Percentiles rank a stretch among this genome's conserved stretches.
These are phyloP conservation scores for Passerina amoena DNA, from an alignment of 2,113 vertebrate species.

Conservation along the genomic window DNA sequence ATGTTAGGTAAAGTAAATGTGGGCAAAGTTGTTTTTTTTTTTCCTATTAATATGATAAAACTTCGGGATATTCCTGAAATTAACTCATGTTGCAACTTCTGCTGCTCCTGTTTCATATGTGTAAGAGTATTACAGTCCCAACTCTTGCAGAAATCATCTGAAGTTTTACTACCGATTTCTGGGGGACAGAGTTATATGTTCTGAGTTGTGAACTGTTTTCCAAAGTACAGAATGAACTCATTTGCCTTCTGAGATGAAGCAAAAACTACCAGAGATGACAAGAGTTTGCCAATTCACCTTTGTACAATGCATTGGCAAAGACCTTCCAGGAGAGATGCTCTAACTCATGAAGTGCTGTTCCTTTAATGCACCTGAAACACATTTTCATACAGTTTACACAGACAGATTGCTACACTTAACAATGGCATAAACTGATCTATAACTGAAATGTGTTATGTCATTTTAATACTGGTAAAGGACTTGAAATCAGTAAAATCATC, in stretches of 20 bases:
- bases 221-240: neutral
- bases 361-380: neutral
- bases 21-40: neutral
- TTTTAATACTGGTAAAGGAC: neutral
- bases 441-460: neutral
- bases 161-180: neutral
- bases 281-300: neutral
- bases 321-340: neutral
- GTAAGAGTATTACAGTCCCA: neutral
- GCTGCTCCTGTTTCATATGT: neutral
- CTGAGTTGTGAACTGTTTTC: neutral
- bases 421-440: neutral
- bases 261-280: neutral
- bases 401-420: neutral
- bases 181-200: neutral
- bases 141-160: neutral
- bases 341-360: neutral
- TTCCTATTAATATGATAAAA: too few species aligned
- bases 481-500: neutral
- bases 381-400: neutral
- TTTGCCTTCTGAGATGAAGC: neutral
- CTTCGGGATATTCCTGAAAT: neutral
- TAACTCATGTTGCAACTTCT: neutral
- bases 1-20: neutral
- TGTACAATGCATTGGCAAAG: neutral